Percentiles rank a stretch among this genome's conserved stretches.
Evolutionary conservation across 1,140 invertebrate species (phyloP).

Genomic region (Nephotettix cincticeps): DNA sequence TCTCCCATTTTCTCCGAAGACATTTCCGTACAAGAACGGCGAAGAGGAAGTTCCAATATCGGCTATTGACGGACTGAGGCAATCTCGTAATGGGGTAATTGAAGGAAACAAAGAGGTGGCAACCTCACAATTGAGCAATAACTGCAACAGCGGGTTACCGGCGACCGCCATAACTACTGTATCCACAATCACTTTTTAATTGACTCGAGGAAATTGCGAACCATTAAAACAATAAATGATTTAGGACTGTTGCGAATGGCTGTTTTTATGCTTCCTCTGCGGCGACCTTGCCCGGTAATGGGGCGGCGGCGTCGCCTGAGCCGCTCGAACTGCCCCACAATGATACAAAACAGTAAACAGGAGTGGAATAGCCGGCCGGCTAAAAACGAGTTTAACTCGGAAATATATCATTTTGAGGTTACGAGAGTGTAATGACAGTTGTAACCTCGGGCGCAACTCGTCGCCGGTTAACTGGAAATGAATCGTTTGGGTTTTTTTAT

Average conservation of each 20-base stretch:
- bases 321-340: not conserved
- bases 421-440: too few relatives aligned
- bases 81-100: constrained; percentile 9
- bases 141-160: not conserved
- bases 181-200: constrained; percentile 20
- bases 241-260: constrained; percentile 15
- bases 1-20: too few relatives aligned
- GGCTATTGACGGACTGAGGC: not conserved
- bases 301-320: not conserved
- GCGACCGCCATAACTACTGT: not conserved
- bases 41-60: too few relatives aligned
- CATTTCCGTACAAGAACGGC: too few relatives aligned
- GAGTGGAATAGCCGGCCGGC: too few relatives aligned
- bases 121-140: constrained; percentile 1
- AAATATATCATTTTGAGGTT: too few relatives aligned
- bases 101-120: not conserved
- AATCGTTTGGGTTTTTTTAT: too few relatives aligned
- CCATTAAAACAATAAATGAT: constrained; percentile 21
- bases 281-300: constrained; percentile 8
- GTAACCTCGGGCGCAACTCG: too few relatives aligned
- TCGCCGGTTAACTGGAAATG: too few relatives aligned
- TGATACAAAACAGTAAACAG: too few relatives aligned
- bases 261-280: constrained; percentile 10
- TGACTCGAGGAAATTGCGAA: not conserved
- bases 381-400: too few relatives aligned